phyloP scores from a whole-genome alignment of 92 coral and sea anemone species.

The Siderastrea radians region DNA sequence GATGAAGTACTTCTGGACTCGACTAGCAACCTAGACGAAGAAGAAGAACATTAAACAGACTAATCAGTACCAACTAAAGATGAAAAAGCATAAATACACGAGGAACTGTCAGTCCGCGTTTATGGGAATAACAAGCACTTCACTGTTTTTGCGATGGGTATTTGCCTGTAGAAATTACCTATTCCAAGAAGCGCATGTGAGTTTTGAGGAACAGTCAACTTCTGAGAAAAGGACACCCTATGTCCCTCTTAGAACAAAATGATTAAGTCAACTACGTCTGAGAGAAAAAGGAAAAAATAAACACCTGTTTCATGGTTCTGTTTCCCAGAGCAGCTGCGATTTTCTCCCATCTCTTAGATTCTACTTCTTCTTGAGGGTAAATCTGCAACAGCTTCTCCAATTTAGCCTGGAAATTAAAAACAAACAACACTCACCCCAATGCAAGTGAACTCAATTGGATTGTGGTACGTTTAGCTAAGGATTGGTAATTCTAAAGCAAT shows the following conservation, averaged over 20 bases:
- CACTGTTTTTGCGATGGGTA: too few species aligned
- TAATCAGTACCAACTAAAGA: not conserved
- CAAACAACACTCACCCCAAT: too few species aligned
- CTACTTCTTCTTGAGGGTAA: slow-evolving; percentile 96
- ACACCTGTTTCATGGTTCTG: slow-evolving; percentile 96
- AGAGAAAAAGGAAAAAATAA: not conserved
- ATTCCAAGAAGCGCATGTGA: too few species aligned
- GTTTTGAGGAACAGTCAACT: too few species aligned
- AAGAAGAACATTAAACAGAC: not conserved
- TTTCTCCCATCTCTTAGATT: slow-evolving; percentile 97
- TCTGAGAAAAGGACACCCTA: too few species aligned
- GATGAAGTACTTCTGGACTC: slow-evolving; percentile 98
- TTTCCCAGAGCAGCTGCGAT: slow-evolving; percentile 94
- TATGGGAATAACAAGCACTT: too few species aligned
- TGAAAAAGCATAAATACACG: not conserved
- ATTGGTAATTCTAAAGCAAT: too few species aligned
- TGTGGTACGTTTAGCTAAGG: too few species aligned
- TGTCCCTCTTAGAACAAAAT: too few species aligned
- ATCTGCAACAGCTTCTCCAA: slow-evolving; percentile 90
- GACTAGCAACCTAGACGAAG: slow-evolving; percentile 88
- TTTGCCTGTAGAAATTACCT: too few species aligned
- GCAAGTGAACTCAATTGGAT: too few species aligned
- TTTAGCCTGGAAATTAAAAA: slow-evolving; percentile 67
- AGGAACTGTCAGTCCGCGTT: not conserved
- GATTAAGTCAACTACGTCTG: too few species aligned